Percentiles rank a stretch among this genome's conserved stretches.
Conservation (phyloP, 30 jellyfish, hydroid and myxozoan genomes). For the Aurelia aurita complex sp. Pacific region DNA sequence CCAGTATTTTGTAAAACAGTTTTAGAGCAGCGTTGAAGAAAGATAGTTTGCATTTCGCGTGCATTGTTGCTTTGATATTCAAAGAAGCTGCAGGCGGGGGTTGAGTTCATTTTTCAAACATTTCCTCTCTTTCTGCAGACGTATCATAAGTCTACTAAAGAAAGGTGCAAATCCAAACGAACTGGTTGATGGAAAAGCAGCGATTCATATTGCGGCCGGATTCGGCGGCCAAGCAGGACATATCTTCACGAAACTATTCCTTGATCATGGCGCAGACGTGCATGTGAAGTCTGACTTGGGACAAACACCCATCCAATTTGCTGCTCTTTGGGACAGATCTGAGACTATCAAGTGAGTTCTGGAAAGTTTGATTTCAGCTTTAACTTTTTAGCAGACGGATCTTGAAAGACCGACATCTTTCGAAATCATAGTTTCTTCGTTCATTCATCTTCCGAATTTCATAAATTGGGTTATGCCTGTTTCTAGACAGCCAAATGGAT, state of each 20-base stretch:
- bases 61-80: too few relatives aligned
- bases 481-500: too few relatives aligned
- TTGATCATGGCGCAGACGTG: conserved; percentile 86
- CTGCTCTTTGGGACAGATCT: conserved; percentile 58
- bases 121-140: background rate
- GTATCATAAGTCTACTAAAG: conserved; percentile 47
- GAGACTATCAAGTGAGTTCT: conserved; percentile 50
- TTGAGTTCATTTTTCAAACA: too few relatives aligned
- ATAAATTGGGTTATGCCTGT: too few relatives aligned
- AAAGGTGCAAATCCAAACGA: conserved; percentile 65
- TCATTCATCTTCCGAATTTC: too few relatives aligned
- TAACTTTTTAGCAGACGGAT: background rate
- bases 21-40: too few relatives aligned
- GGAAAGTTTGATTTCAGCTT: background rate
- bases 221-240: conserved; percentile 71
- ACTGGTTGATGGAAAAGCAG: conserved; percentile 74
- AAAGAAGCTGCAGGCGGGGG: too few relatives aligned
- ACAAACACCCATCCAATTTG: conserved; percentile 77
- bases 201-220: conserved; percentile 85
- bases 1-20: too few relatives aligned
- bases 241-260: conserved; percentile 60
- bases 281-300: conserved; percentile 65
- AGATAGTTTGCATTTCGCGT: too few relatives aligned
- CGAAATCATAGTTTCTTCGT: too few relatives aligned
- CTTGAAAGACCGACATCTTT: background rate